phyloP scores from a whole-genome alignment of 2,797 vertebrate species.

The Crocidura indochinensis region DNA sequence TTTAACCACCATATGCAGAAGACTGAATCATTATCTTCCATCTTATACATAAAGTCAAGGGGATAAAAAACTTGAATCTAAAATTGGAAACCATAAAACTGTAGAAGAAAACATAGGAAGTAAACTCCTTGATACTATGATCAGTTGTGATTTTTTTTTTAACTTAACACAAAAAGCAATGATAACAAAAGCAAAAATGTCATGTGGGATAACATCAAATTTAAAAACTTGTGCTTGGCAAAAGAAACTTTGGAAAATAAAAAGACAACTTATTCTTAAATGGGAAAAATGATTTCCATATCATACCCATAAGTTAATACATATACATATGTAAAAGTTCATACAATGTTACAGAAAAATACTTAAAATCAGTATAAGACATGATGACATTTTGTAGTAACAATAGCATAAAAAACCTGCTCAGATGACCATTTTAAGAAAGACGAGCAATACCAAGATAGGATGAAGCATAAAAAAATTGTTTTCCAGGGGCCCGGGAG shows the following conservation, averaged over 20 bases:
- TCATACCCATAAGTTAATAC: not conserved
- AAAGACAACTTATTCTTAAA: not conserved
- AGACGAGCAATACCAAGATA: not conserved
- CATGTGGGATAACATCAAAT: not conserved
- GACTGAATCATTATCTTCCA: not conserved
- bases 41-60: not conserved
- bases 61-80: not conserved
- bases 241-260: not conserved
- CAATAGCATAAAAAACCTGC: not conserved
- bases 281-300: slow-evolving; percentile 1
- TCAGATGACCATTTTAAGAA: not conserved
- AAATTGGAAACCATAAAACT: slow-evolving; percentile 11
- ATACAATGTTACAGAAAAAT: not conserved
- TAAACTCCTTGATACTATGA: not conserved
- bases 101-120: not conserved
- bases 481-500: too few relatives aligned
- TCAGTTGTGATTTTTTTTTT: not conserved
- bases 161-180: not conserved
- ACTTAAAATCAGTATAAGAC: too few relatives aligned
- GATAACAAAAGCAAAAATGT: not conserved
- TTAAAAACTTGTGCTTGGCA: not conserved
- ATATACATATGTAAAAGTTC: not conserved
- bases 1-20: not conserved
- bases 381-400: not conserved
- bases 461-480: not conserved